These are phyloP conservation scores for Vandiemenella viatica DNA, from an alignment of 2,888 invertebrate genomes.

Conservation along the genomic window DNA sequence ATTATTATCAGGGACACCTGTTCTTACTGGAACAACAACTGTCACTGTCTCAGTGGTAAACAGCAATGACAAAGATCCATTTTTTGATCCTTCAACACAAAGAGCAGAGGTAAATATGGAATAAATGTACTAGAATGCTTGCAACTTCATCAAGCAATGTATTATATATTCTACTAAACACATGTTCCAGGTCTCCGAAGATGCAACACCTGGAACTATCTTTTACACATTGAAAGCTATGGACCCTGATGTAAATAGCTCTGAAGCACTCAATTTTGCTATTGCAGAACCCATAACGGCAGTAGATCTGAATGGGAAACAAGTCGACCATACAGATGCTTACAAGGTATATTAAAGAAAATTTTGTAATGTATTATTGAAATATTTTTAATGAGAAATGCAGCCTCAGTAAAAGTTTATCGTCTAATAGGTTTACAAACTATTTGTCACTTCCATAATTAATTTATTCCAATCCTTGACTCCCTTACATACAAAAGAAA, in stretches of 20 bases:
- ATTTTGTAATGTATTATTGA: not conserved
- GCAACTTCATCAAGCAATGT: not conserved
- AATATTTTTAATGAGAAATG: not conserved
- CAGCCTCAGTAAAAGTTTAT: not conserved
- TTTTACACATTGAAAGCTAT: conserved; percentile 57
- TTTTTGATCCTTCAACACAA: conserved; percentile 63
- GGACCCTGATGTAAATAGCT: conserved; percentile 62
- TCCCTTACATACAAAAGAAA: too few relatives aligned
- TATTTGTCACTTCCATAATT: not conserved
- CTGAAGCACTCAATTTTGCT: conserved; percentile 49
- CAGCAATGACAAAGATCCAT: conserved; percentile 76
- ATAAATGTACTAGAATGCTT: not conserved
- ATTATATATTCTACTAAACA: conserved; percentile 6
- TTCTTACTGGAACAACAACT: conserved; percentile 64
- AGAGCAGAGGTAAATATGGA: conserved; percentile 46
- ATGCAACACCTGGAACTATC: conserved; percentile 53
- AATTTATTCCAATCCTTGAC: too few relatives aligned
- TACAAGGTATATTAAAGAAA: conserved; percentile 24
- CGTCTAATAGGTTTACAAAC: not conserved
- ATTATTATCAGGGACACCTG: conserved; percentile 47
- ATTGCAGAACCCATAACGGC: conserved; percentile 58
- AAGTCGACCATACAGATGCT: conserved; percentile 32
- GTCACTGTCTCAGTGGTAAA: conserved; percentile 66
- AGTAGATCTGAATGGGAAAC: conserved; percentile 68
- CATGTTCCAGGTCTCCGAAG: conserved; percentile 48